Percentiles rank a stretch among this genome's conserved stretches.
Conservation (phyloP, 2,797 vertebrate genomes). For the Tarsius wallacei region DNA sequence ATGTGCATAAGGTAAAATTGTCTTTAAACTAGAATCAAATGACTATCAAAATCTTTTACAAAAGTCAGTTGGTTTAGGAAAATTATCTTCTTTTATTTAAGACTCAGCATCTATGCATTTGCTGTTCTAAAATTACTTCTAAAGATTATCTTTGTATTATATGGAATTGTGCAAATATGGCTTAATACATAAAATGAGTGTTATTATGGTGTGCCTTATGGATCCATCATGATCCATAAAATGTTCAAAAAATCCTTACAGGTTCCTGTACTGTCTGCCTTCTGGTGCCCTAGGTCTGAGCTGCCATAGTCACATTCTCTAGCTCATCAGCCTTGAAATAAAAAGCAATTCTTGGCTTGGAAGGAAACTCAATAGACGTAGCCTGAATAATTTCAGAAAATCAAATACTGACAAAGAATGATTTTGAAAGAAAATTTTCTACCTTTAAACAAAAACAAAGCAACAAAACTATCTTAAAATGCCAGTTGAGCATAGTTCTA, state of each 20-base stretch:
- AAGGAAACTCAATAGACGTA: constrained; percentile 45
- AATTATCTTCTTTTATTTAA: constrained; percentile 86
- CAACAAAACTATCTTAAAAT: constrained; percentile 40
- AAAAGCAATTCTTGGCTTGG: constrained; percentile 65
- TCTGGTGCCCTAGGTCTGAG: constrained; percentile 82
- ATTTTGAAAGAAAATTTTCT: constrained; percentile 72
- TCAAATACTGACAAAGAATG: constrained; percentile 37
- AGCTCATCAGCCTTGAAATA: constrained; percentile 63
- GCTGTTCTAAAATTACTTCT: constrained; percentile 87
- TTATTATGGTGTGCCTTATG: constrained; percentile 74
- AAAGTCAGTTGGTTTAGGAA: constrained; percentile 83
- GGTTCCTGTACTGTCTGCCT: constrained; percentile 82
- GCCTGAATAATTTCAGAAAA: constrained; percentile 82
- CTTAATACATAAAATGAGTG: constrained; percentile 87
- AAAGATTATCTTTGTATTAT: constrained; percentile 86
- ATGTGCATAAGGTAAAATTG: constrained; percentile 83
- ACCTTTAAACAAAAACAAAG: not conserved
- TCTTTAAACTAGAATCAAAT: constrained; percentile 88
- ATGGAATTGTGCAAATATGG: constrained; percentile 89
- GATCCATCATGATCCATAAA: constrained; percentile 76
- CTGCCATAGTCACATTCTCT: constrained; percentile 16
- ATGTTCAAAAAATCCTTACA: constrained; percentile 37
- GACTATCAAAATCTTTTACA: constrained; percentile 86
- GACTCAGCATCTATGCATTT: constrained; percentile 86
- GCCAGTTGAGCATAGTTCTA: constrained; percentile 15